Base-by-base conservation (phyloP, 2,888 invertebrate genomes). In the Xanthia togata region DNA sequence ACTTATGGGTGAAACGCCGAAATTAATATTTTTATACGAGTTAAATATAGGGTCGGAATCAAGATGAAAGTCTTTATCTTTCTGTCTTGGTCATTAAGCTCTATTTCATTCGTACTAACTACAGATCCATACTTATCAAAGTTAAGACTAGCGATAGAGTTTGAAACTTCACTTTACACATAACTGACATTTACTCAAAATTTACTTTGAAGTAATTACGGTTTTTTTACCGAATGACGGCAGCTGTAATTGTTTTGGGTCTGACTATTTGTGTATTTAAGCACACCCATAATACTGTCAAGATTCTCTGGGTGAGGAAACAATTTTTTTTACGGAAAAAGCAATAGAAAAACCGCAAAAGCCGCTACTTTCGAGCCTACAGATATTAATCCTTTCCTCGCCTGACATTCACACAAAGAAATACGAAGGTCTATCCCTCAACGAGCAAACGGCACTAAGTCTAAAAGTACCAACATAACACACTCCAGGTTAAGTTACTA, bases 401-500 rank as follows among this genome's bases (percentile, higher is more conserved):
- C 11, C 50, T 53, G 12, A 59, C 6, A 76, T 63, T 57, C 74
- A 38, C 59, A 41, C 38, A 76, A 76, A 78, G 47, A 78, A 81
- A 79, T 50, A 23, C n/a, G 14, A 31, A 50, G 57, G 41, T 53
- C 14, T 68, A 63, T 57, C 35, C 57, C 23, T 53, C 78, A 50
- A 60, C 14, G 50, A 47, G 41, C 50, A 71, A 38, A 55, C 20
- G n/a, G 35, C 31, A 64, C 69, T 69, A 76, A 84, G 68, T 62
- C 63, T 73, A 55, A 81, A 82, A 60, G 44, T 59, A 44, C 72
- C 47, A 38, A 69, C 60, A 79, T 65, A 73, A 78, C 71, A 78
- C 57, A 81, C 72, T 79, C 65, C 79, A 75, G 68, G 72, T 75
- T 87, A 85, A 87, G 78, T 85, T 80, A 73, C 80, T 80, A 78